These are phyloP conservation scores for Chrysolina americana DNA, from an alignment of 2,888 invertebrate species.

Conservation along the genomic window DNA sequence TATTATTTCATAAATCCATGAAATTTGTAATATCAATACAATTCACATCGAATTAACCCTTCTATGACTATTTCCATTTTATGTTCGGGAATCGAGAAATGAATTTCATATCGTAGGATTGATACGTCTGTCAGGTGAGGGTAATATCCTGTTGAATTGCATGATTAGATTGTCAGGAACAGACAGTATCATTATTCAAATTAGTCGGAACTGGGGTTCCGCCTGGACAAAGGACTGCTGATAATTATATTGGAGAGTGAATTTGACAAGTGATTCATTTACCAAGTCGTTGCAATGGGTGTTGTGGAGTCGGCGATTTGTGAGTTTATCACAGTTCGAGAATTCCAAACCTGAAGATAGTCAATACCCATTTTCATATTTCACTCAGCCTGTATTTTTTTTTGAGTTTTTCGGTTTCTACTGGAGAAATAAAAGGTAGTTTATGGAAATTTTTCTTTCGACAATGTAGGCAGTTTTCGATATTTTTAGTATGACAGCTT, in stretches of 20 bases:
- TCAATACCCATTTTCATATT: too few species aligned
- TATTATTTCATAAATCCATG: too few species aligned
- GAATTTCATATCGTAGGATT: not conserved
- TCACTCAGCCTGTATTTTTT: too few species aligned
- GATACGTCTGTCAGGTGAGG: slow-evolving; percentile 8
- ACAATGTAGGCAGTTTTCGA: too few species aligned
- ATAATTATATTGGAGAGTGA: slow-evolving; percentile 34
- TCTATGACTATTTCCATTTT: too few species aligned
- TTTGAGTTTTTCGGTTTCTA: too few species aligned
- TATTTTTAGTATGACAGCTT: too few species aligned
- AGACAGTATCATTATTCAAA: slow-evolving; percentile 33
- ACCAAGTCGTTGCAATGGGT: not conserved
- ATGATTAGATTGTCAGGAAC: slow-evolving; percentile 31
- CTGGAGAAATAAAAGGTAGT: too few species aligned
- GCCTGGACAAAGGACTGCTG: slow-evolving; percentile 20
- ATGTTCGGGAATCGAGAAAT: not conserved
- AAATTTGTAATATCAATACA: too few species aligned
- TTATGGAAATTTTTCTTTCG: too few species aligned
- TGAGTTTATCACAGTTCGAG: not conserved
- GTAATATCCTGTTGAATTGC: slow-evolving; percentile 21
- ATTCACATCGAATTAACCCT: too few species aligned
- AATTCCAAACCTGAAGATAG: not conserved
- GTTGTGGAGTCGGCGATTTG: not conserved
- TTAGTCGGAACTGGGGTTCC: slow-evolving; percentile 19
- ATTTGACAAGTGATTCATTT: slow-evolving; percentile 29